Evolutionary conservation across 2,113 vertebrate genomes (phyloP).

Genomic region (Ovibos moschatus): DNA sequence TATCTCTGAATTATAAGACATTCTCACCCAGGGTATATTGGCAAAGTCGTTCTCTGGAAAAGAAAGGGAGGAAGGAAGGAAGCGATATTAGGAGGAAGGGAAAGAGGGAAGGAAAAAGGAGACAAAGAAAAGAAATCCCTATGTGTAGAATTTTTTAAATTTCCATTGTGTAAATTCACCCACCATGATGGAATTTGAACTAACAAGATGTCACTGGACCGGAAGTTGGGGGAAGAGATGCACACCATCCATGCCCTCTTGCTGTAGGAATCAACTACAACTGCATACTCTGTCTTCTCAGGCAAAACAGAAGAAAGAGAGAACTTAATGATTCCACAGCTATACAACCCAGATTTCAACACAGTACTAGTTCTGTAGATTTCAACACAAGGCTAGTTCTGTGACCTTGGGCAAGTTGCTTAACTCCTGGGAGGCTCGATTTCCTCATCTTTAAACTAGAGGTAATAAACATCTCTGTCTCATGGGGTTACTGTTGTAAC

Average conservation of each 20-base stretch:
- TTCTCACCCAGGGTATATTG: background rate
- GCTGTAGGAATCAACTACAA: too few species aligned
- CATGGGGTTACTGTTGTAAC: background rate
- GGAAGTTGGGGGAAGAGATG: fast-evolving
- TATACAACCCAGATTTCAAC: background rate
- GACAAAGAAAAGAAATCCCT: background rate
- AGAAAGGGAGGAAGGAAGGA: background rate
- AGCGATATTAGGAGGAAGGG: background rate
- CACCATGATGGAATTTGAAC: background rate
- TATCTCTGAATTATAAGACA: background rate
- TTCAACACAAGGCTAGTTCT: background rate
- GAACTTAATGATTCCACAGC: background rate
- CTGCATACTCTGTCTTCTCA: background rate
- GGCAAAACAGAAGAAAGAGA: background rate
- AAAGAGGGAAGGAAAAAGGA: background rate
- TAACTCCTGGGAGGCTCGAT: background rate
- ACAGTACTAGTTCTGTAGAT: background rate
- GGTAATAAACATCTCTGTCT: background rate
- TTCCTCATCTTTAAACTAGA: background rate
- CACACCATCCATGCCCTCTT: background rate
- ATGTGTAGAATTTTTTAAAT: background rate
- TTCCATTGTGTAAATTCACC: background rate
- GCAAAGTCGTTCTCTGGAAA: background rate
- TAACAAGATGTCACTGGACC: background rate
- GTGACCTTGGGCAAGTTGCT: background rate